Conservation (phyloP, 35 echinoderm and acorn worm genomes). For the Lytechinus variegatus region DNA sequence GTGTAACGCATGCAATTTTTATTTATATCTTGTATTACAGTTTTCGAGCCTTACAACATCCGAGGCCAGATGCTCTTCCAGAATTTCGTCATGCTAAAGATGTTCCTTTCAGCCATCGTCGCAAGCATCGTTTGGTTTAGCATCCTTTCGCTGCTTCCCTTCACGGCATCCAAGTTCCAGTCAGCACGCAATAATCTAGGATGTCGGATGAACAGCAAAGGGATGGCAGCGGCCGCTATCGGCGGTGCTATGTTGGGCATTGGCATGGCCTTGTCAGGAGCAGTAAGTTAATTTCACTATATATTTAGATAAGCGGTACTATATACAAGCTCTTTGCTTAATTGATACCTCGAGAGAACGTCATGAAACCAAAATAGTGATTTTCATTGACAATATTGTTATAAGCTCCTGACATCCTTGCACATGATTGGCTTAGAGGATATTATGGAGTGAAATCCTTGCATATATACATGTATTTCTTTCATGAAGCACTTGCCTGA, state of each 20-base stretch:
- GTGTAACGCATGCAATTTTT: too few relatives aligned
- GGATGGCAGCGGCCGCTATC: slow-evolving; percentile 50
- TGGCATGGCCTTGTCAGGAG: slow-evolving; percentile 88
- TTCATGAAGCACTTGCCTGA: too few relatives aligned
- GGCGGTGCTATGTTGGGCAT: slow-evolving; percentile 87
- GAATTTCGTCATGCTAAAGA: slow-evolving; percentile 87
- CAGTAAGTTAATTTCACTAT: slow-evolving; percentile 64
- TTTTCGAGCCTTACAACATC: slow-evolving; percentile 87
- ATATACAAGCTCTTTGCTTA: too few relatives aligned
- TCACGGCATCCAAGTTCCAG: slow-evolving; percentile 58
- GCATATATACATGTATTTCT: too few relatives aligned
- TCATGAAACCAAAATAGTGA: too few relatives aligned
- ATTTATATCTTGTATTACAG: slow-evolving; percentile 50
- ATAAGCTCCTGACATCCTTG: too few relatives aligned
- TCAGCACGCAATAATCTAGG: slow-evolving; percentile 64
- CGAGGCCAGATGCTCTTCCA: slow-evolving; percentile 90
- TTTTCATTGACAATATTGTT: too few relatives aligned
- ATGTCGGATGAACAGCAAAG: slow-evolving; percentile 64
- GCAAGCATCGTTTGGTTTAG: slow-evolving; percentile 75
- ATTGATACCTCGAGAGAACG: too few relatives aligned
- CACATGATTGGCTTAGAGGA: too few relatives aligned
- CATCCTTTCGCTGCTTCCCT: slow-evolving; percentile 75
- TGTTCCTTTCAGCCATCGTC: slow-evolving; percentile 80
- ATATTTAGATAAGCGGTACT: not conserved
- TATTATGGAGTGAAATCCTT: too few relatives aligned